Evolutionary conservation across 2,797 vertebrate species (phyloP).

Genomic region (Anguilla megastoma): DNA sequence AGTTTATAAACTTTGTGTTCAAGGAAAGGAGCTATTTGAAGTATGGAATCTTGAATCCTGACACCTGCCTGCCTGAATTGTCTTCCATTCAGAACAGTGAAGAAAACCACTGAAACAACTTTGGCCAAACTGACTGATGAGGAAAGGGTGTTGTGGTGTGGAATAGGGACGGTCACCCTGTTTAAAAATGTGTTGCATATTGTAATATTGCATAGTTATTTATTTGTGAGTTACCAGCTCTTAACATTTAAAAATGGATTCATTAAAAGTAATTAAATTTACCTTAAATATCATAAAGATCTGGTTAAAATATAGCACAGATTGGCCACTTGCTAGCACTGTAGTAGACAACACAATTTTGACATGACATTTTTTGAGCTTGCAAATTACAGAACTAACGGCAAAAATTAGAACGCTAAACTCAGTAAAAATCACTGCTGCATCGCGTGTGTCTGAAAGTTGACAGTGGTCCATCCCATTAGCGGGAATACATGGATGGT

Average conservation of each 20-base stretch:
- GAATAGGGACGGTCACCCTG: not conserved
- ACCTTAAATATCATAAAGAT: not conserved
- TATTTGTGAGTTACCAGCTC: not conserved
- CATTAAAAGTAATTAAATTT: not conserved
- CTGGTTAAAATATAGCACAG: not conserved
- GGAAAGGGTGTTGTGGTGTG: not conserved
- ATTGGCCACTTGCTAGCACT: not conserved
- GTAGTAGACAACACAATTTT: not conserved
- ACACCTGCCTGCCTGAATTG: slow-evolving; percentile 7
- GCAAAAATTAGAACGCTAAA: not conserved
- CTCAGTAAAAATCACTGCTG: not conserved
- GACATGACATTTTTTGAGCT: not conserved
- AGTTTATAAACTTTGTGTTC: slow-evolving; percentile 18
- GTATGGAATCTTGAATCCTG: not conserved
- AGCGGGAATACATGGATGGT: not conserved
- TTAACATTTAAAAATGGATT: not conserved
- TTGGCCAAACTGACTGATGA: not conserved
- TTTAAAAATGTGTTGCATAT: not conserved
- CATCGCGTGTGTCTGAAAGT: not conserved
- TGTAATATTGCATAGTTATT: not conserved
- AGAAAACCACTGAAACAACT: not conserved
- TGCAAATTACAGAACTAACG: too few relatives aligned
- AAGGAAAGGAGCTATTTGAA: not conserved
- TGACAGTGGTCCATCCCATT: not conserved
- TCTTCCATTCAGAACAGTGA: not conserved